Percentiles rank a stretch among this genome's conserved stretches.
Conservation (phyloP, 2,888 invertebrate genomes). For the Acanthacorydalis orientalis region DNA sequence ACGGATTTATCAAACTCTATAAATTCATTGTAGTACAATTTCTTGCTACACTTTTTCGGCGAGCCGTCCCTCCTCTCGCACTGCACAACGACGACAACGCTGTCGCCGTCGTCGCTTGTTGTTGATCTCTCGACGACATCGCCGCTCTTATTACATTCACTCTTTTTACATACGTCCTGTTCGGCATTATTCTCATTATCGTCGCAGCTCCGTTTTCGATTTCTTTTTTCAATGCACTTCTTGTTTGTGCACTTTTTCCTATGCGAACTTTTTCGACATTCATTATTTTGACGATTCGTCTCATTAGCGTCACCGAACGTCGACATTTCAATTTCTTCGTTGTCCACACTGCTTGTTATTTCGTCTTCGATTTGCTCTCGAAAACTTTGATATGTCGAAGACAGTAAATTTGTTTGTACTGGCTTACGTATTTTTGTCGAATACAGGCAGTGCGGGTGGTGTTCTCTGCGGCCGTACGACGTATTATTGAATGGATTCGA, state of each 20-base stretch:
- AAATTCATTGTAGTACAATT: neutral
- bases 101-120: neutral
- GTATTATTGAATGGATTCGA: conserved; percentile 7
- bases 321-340: neutral
- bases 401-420: conserved; percentile 18
- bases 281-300: conserved; percentile 11
- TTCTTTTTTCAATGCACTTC: conserved; percentile 4
- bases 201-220: neutral
- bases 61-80: neutral
- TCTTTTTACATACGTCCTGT: neutral
- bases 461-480: neutral
- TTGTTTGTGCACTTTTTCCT: conserved; percentile 1
- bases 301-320: conserved; percentile 11
- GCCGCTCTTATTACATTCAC: no score
- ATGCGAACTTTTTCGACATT: conserved; percentile 4
- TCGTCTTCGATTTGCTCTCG: conserved; percentile 33
- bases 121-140: neutral
- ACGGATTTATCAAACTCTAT: neutral
- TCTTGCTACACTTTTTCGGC: neutral
- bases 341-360: conserved; percentile 12
- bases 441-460: neutral
- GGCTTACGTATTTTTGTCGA: neutral
- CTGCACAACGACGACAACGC: neutral
- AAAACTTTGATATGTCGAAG: conserved; percentile 38
- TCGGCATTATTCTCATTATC: neutral